Percentiles rank a stretch among this genome's conserved stretches.
phyloP scores from a whole-genome alignment of 2,888 invertebrate species.

The Dorcus hopei region DNA sequence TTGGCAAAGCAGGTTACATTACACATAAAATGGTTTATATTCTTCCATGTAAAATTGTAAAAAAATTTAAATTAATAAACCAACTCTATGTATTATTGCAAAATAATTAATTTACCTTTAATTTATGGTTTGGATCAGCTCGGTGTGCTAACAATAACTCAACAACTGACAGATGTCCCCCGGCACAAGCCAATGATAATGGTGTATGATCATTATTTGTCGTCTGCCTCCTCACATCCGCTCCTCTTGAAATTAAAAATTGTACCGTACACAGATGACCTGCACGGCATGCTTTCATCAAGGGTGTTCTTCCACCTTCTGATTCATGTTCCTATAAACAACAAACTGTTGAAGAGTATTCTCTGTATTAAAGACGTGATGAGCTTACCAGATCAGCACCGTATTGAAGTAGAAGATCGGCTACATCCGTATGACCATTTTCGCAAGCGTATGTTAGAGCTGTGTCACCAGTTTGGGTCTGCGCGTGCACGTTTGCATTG shows the following conservation, averaged over 20 bases:
- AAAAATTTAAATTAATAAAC: neutral
- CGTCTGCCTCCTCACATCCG: slow-evolving; percentile 83
- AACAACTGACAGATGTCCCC: slow-evolving; percentile 91
- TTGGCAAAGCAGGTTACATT: neutral
- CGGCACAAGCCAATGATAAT: slow-evolving; percentile 92
- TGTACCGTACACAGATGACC: slow-evolving; percentile 96
- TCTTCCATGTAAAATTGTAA: neutral
- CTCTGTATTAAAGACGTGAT: neutral
- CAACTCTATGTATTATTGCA: neutral
- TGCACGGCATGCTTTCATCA: slow-evolving; percentile 98
- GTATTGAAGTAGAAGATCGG: slow-evolving; percentile 84
- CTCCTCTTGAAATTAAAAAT: slow-evolving; percentile 86
- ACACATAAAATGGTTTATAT: neutral
- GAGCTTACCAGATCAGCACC: slow-evolving; percentile 74
- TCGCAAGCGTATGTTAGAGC: slow-evolving; percentile 97
- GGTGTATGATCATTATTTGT: slow-evolving; percentile 97
- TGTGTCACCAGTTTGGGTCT: slow-evolving; percentile 86
- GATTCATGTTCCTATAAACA: slow-evolving; percentile 80
- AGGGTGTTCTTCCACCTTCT: slow-evolving; percentile 93
- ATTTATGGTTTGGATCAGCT: slow-evolving; percentile 93
- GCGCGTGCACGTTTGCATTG: slow-evolving; percentile 88
- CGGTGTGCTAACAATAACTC: slow-evolving; percentile 87
- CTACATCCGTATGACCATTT: slow-evolving; percentile 97
- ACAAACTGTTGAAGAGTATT: neutral
- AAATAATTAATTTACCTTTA: slow-evolving; percentile 64